Base-by-base conservation (phyloP, 2,888 invertebrate species). In the Sesamia inferens region DNA sequence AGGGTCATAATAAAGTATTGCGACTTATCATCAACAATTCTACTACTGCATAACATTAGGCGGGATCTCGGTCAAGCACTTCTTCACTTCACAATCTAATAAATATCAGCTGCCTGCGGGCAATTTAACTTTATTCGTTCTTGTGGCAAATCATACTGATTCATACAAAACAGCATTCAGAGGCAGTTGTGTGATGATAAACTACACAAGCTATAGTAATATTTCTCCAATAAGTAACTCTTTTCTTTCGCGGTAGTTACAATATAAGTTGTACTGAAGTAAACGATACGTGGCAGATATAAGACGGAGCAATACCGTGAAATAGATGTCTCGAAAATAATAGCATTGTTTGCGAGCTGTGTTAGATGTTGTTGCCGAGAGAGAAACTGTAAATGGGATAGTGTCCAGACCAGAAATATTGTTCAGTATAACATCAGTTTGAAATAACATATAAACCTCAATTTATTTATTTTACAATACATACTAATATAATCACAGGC, bases 271-370 rank as follows among this genome's bases (percentile, higher is more conserved):
- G 47, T 16, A 71, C 55, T n/a, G 31, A 44, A 59, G 71, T 48
- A 71, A 63, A 71, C 31, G 42, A 51, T 44, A 44, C 22, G 42
- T 11, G 19, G 22, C 24, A 62, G 48, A 65, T 61, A 71, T 31
- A 31, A 65, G 65, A 55, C 59, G 7, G 54, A 13, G 22, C 65
- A 65, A 71, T 55, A 76, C 71, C 55, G 61, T 62, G 76, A 71
- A 70, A 76, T 71, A 47, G 70, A 75, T 75, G 76, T 54, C 54
- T 19, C n/a, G 47, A 54, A 54, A 61, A 55, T 76, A 71, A 76
- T 71, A 66, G 31, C 61, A 22, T 76, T 76, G 61, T 65, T 71
- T 76, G 76, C 31, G 16, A 19, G 42, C 42, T 22, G 42, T 54
- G 24, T 42, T 65, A 51, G 11, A 16, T 55, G 24, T 13, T 48